Evolutionary conservation across 2,888 invertebrate genomes (phyloP).

Genomic region (Boloria selene): DNA sequence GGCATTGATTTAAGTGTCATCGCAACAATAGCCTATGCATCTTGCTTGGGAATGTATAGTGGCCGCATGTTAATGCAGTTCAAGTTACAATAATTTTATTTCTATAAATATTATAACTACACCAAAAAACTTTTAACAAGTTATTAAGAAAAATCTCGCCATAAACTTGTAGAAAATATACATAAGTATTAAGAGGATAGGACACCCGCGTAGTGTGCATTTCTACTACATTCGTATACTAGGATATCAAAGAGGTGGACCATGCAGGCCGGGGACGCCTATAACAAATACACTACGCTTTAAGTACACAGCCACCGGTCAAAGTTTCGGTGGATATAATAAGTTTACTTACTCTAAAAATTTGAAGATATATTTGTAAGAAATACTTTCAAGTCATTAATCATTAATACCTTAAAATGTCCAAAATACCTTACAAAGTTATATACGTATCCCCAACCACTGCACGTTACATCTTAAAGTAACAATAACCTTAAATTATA

Average conservation of each 20-base stretch:
- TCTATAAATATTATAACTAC: slow-evolving; percentile 16
- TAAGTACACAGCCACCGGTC: slow-evolving; percentile 16
- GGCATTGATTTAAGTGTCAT: not conserved
- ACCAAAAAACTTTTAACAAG: slow-evolving; percentile 36
- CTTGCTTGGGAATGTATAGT: slow-evolving; percentile 20
- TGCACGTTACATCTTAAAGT: too few relatives aligned
- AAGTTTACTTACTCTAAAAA: not conserved
- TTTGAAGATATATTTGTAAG: not conserved
- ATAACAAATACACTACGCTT: slow-evolving; percentile 5
- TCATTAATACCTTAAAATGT: too few relatives aligned
- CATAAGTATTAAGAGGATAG: slow-evolving; percentile 20
- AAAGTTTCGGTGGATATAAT: not conserved
- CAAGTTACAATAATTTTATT: slow-evolving; percentile 3
- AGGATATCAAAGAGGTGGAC: slow-evolving; percentile 45
- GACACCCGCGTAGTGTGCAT: slow-evolving; percentile 6
- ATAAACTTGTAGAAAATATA: slow-evolving; percentile 39
- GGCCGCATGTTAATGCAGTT: slow-evolving; percentile 19
- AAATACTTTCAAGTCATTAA: too few relatives aligned
- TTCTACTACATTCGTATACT: slow-evolving; percentile 48
- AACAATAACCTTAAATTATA: not conserved
- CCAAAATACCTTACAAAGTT: too few relatives aligned
- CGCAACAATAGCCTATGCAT: not conserved
- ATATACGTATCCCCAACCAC: too few relatives aligned
- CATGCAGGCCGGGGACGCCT: slow-evolving; percentile 17
- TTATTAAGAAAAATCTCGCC: slow-evolving; percentile 37